phyloP scores from a whole-genome alignment of 2,888 invertebrate species.

The Pristionchus exspectatus region DNA sequence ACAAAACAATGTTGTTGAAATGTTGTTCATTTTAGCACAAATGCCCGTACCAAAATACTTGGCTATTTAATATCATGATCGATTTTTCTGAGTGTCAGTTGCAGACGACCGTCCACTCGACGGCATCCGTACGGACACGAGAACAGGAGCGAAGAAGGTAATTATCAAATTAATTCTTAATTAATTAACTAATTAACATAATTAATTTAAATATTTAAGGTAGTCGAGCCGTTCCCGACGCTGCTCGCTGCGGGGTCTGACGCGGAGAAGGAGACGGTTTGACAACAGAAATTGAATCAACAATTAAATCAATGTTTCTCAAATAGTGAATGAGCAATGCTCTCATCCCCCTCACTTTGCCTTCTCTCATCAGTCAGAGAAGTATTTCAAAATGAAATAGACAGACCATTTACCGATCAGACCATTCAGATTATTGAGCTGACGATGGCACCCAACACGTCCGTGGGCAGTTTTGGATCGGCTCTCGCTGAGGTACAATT shows the following conservation, averaged over 20 bases:
- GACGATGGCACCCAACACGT: constrained; percentile 12
- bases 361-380: no score
- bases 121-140: constrained; percentile 27
- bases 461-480: not conserved
- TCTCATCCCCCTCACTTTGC: no score
- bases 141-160: constrained; percentile 10
- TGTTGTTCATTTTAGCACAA: not conserved
- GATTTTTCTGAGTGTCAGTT: not conserved
- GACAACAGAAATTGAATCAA: no score
- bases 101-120: constrained; percentile 23
- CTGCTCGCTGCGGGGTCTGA: not conserved
- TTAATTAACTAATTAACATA: not conserved
- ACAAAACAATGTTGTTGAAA: no score
- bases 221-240: constrained; percentile 19
- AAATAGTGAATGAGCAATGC: no score
- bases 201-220: not conserved
- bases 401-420: no score
- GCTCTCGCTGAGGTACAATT: constrained; percentile 16
- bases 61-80: no score
- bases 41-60: no score
- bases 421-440: not conserved
- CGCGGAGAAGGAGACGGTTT: not conserved
- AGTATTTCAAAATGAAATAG: no score
- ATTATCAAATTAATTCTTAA: not conserved
- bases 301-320: not conserved